Evolutionary conservation across 2,797 vertebrate genomes (phyloP).

Genomic region (Syndactyla subalaris): DNA sequence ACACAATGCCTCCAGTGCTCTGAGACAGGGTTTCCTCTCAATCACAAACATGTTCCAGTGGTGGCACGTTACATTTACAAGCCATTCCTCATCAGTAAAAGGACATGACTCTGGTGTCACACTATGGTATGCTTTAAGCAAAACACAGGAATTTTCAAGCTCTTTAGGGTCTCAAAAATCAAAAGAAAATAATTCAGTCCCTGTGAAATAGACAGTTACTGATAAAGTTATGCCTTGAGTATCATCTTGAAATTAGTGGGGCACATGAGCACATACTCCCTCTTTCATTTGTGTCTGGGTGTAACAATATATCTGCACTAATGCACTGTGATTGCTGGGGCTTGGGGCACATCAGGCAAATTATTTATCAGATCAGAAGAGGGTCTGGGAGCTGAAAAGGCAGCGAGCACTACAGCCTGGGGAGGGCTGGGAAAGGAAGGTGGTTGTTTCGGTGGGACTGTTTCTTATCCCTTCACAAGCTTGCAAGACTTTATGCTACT

Average conservation of each 20-base stretch:
- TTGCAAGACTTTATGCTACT: background rate
- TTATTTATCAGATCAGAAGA: background rate
- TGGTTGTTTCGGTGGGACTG: accelerated
- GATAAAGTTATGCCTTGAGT: accelerated
- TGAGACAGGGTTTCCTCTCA: background rate
- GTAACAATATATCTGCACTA: accelerated
- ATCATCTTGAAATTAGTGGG: background rate
- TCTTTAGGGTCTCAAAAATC: accelerated
- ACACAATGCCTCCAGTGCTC: background rate
- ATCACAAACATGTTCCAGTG: background rate
- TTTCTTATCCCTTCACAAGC: background rate
- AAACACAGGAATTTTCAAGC: background rate
- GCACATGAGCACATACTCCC: accelerated
- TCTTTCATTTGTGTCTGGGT: accelerated
- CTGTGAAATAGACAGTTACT: background rate
- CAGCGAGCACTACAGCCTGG: accelerated
- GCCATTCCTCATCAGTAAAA: background rate
- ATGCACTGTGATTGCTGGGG: background rate
- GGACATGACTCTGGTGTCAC: background rate
- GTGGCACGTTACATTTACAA: background rate
- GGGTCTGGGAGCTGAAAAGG: background rate
- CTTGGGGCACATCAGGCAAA: background rate
- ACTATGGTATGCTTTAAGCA: background rate
- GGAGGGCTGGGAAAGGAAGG: background rate
- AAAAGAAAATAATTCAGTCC: background rate